These are phyloP conservation scores for Passer montanus DNA, from an alignment of 2,113 vertebrate species.

Conservation along the genomic window DNA sequence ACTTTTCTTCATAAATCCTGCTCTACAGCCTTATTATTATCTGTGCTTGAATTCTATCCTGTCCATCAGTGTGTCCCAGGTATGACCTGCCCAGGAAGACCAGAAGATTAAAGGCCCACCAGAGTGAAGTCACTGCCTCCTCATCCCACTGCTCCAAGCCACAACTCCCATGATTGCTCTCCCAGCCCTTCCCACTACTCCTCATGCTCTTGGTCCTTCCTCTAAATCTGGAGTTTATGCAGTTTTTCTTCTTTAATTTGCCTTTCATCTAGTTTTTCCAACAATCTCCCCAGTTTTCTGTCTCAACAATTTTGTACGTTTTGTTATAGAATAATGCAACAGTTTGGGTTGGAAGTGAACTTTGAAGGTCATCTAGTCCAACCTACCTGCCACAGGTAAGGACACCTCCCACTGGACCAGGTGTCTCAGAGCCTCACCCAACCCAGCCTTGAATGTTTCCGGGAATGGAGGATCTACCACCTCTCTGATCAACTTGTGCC, in stretches of 20 bases:
- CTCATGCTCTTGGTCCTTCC: rapidly evolving
- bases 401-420: neutral
- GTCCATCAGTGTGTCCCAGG: neutral
- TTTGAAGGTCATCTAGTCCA: neutral
- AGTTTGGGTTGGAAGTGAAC: neutral
- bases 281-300: neutral
- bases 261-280: neutral
- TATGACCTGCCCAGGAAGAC: neutral
- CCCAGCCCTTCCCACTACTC: neutral
- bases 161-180: neutral
- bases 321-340: neutral
- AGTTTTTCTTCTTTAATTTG: neutral
- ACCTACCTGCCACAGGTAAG: neutral
- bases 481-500: neutral
- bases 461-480: neutral
- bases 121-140: neutral
- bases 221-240: neutral
- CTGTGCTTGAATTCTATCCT: neutral
- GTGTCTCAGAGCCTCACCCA: neutral
- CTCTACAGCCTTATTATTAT: neutral
- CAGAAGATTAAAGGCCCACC: neutral
- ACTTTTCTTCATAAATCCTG: conserved; percentile 56
- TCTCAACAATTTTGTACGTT: neutral
- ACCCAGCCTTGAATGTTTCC: neutral
- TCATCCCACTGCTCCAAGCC: neutral